Evolutionary conservation across 2,797 vertebrate genomes (phyloP).

Genomic region (Liparis tanakae): DNA sequence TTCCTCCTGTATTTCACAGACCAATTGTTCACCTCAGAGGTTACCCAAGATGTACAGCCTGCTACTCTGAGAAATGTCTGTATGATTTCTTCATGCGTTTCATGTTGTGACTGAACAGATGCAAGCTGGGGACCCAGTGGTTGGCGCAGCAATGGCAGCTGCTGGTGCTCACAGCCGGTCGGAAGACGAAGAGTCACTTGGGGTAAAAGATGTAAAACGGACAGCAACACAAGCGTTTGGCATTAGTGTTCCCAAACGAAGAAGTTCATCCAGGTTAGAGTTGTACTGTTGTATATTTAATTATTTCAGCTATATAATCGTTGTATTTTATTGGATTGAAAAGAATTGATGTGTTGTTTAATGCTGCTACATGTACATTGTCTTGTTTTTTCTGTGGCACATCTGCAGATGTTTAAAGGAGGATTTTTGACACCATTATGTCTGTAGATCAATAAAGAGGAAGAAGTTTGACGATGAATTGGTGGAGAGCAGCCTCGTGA

Average conservation of each 20-base stretch:
- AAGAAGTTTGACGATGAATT: constrained; percentile 98
- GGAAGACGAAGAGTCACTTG: constrained; percentile 91
- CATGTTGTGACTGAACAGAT: constrained; percentile 67
- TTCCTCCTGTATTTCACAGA: background rate
- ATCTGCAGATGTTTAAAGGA: background rate
- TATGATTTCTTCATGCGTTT: constrained; percentile 2
- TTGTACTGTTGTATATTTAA: background rate
- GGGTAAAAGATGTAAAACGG: constrained; percentile 88
- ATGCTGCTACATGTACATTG: background rate
- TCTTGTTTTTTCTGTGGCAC: background rate
- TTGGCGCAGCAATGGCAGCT: constrained; percentile 84
- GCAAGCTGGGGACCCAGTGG: constrained; percentile 79
- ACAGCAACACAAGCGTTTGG: constrained; percentile 87
- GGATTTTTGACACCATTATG: background rate
- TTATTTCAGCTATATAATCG: background rate
- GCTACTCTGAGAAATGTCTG: background rate
- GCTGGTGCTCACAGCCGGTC: constrained; percentile 89
- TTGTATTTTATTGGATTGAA: background rate
- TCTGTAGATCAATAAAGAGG: constrained; percentile 92
- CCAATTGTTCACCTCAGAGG: background rate
- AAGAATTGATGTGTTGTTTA: background rate
- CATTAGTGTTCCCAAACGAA: constrained; percentile 90
- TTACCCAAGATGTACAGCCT: background rate
- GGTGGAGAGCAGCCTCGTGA: constrained; percentile 97
- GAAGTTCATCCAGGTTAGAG: constrained; percentile 93